These are phyloP conservation scores for Tapirus terrestris DNA, from an alignment of 2,113 vertebrate species.

Conservation along the genomic window DNA sequence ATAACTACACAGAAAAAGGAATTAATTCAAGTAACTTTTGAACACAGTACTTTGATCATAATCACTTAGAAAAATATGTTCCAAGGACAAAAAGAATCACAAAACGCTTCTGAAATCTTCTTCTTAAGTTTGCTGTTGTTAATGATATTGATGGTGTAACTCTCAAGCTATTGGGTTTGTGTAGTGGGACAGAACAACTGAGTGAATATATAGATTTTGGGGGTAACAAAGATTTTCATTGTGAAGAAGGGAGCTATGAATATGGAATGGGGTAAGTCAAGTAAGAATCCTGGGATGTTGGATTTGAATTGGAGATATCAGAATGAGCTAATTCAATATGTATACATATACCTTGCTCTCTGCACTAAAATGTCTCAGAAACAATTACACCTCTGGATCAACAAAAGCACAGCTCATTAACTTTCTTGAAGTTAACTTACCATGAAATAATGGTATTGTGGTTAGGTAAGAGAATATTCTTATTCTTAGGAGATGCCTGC, in stretches of 20 bases:
- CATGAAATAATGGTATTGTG: not conserved
- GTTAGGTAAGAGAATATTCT: not conserved
- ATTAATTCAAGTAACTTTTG: constrained; percentile 22
- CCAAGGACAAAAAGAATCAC: not conserved
- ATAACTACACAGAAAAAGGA: not conserved
- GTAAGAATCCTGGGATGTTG: not conserved
- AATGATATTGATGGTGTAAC: not conserved
- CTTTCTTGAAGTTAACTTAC: not conserved
- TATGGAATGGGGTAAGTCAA: not conserved
- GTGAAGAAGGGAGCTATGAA: not conserved
- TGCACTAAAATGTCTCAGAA: not conserved
- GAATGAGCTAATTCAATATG: not conserved
- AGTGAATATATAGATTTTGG: not conserved
- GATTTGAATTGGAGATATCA: not conserved
- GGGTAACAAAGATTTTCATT: not conserved
- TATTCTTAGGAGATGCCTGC: not conserved
- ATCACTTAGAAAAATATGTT: not conserved
- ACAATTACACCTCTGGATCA: not conserved
- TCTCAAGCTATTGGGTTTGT: not conserved
- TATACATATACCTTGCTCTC: not conserved
- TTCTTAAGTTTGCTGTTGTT: not conserved
- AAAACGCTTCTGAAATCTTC: not conserved
- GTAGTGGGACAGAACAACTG: not conserved
- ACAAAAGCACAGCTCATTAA: not conserved
- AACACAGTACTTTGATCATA: not conserved